A percentile compares a stretch with the other conserved stretches of the same genome.
These are phyloP conservation scores for Platyrinchus mystaceus DNA, from an alignment of 2,797 vertebrate genomes.

Conservation along the genomic window DNA sequence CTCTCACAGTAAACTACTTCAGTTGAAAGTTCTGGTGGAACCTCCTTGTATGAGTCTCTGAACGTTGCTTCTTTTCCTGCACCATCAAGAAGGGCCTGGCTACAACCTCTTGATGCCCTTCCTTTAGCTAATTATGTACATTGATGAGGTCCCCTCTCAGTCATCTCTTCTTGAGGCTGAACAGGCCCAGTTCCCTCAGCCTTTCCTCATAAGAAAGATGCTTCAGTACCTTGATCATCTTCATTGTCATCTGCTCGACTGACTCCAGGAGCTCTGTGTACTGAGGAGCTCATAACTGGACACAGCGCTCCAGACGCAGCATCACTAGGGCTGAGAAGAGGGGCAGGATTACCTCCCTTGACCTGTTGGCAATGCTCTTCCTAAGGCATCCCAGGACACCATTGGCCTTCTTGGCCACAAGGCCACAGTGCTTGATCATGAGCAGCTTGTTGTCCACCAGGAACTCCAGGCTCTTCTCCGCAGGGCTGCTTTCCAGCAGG, in stretches of 20 bases:
- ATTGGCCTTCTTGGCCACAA: background rate
- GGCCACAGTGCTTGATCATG: background rate
- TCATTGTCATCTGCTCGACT: fast-evolving
- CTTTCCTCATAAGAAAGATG: background rate
- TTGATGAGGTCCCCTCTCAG: background rate
- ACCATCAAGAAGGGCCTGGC: background rate
- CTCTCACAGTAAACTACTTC: background rate
- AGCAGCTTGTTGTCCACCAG: background rate
- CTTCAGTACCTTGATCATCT: background rate
- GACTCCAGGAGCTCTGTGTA: background rate
- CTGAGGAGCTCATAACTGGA: background rate
- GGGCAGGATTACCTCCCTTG: background rate
- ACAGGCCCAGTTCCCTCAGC: background rate
- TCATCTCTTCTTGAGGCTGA: background rate
- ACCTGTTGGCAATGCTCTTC: background rate
- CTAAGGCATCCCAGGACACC: fast-evolving
- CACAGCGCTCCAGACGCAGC: background rate
- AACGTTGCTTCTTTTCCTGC: background rate
- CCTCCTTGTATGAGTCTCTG: background rate
- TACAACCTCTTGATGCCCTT: background rate
- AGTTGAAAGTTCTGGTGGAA: background rate
- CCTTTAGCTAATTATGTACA: background rate
- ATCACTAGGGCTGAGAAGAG: background rate
- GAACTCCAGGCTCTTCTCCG: fast-evolving
- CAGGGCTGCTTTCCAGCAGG: background rate